Evolutionary conservation across 1,140 invertebrate species (phyloP), one percentile per base, ranked within the genome.

Genomic region (Lucilia cuprina): DNA sequence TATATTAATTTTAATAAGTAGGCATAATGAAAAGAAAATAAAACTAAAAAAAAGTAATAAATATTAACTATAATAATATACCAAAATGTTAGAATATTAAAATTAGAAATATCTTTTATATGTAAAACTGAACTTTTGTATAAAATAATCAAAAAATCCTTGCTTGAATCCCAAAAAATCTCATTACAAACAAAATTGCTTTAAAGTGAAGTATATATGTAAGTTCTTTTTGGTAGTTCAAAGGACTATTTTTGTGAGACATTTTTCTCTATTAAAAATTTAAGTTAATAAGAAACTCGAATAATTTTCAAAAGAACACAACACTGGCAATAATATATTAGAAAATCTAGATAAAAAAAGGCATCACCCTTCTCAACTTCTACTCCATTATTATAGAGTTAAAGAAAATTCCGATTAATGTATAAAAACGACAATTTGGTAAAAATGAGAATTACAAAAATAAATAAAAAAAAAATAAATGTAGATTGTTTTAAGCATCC

Each of bases 71-170:
- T 30, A 30, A 30, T 21, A 25, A 21, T 70, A 70, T n/a, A 70
- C 65, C 65, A 70, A 70, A 70, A 70, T 70, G 65, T n/a, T 70
- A 70, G n/a, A 70, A 70, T 21, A 70, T 70, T 10, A 70, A 60
- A 60, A 0, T n/a, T 60, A 17, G n/a, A n/a, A 10, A n/a, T 70
- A 70, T 70, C 65, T 70, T 70, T 70, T 25, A 70, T 70, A 70
- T 70, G 65, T 70, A 70, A 70, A 60, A 60, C 13, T 19, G 8
- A 21, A 21, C 21, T 70, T 70, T 70, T 70, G 65, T 70, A 70
- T 70, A 70, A 70, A 30, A 30, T 30, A 30, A 30, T 30, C 10
- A 70, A 10, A 70, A 14, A 21, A 70, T 55, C 17, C 41, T 70
- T 21, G 65, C 65, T 70, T 70, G 25, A 21, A 70, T 70, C 21